Percentiles rank a stretch among this genome's conserved stretches.
phyloP scores from a whole-genome alignment of 2,113 vertebrate genomes.

The Eonycteris spelaea region DNA sequence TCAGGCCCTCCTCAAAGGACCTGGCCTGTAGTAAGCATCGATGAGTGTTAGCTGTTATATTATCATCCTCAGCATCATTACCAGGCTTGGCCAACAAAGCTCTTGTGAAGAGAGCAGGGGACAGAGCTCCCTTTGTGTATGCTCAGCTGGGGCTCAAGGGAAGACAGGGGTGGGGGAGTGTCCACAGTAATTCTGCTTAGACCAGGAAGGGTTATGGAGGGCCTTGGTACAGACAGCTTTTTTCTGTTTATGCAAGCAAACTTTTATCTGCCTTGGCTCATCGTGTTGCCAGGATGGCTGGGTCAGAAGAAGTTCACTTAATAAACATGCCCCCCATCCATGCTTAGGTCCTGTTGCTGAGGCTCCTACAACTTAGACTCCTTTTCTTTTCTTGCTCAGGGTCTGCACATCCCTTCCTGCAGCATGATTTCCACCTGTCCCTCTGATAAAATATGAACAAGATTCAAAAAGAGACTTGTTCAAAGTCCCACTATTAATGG shows the following conservation, averaged over 20 bases:
- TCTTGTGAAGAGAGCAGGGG: not conserved
- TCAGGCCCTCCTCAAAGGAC: not conserved
- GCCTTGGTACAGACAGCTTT: not conserved
- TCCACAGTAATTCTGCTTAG: not conserved
- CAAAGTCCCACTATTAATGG: not conserved
- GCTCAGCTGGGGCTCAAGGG: not conserved
- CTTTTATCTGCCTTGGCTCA: constrained; percentile 18
- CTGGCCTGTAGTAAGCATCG: not conserved
- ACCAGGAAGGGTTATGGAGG: not conserved
- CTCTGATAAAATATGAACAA: not conserved
- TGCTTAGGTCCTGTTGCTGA: not conserved
- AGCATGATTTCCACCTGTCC: not conserved
- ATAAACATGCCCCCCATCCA: not conserved
- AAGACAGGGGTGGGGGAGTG: not conserved
- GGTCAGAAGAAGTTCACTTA: constrained; percentile 67
- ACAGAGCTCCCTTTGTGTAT: constrained; percentile 63
- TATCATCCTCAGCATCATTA: not conserved
- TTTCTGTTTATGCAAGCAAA: constrained; percentile 21
- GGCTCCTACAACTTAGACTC: not conserved
- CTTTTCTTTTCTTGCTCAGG: not conserved
- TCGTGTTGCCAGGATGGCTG: not conserved
- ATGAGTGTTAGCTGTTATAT: not conserved
- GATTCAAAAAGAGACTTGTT: not conserved
- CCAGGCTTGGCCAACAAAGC: not conserved
- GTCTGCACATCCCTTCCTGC: not conserved